Evolutionary conservation across 2,888 invertebrate species (phyloP).

Genomic region (Melikaiella ostensackeni): DNA sequence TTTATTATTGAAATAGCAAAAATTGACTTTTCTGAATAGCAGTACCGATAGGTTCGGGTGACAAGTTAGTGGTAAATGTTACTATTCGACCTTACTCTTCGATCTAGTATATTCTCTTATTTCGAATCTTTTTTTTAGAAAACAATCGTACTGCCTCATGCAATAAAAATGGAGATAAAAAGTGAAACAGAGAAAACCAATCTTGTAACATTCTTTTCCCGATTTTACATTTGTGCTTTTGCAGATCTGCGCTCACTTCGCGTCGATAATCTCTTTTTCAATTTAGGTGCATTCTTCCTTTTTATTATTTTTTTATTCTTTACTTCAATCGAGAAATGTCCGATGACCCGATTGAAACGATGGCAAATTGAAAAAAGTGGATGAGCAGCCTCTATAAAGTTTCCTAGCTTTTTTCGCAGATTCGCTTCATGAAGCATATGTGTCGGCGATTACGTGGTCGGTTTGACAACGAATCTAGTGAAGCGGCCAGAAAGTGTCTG

Average conservation of each 20-base stretch:
- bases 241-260: constrained; percentile 23
- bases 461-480: constrained; percentile 46
- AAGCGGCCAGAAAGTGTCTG: constrained; percentile 8
- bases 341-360: constrained; percentile 3
- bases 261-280: constrained; percentile 32
- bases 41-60: too few species aligned
- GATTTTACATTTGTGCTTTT: constrained; percentile 1
- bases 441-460: constrained; percentile 55
- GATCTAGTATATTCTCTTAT: too few species aligned
- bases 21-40: too few species aligned
- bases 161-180: too few species aligned
- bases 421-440: not conserved
- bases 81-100: too few species aligned
- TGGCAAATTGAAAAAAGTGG: constrained; percentile 7
- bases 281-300: constrained; percentile 11
- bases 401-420: constrained; percentile 13
- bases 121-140: too few species aligned
- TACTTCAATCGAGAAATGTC: constrained; percentile 9
- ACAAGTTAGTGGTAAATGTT: too few species aligned
- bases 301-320: not conserved
- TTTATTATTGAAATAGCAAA: too few species aligned
- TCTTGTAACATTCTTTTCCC: not conserved
- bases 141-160: too few species aligned
- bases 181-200: too few species aligned
- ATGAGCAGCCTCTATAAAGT: constrained; percentile 15